Conservation (phyloP, 1,140 invertebrate species). For the Drosophila cardini region DNA sequence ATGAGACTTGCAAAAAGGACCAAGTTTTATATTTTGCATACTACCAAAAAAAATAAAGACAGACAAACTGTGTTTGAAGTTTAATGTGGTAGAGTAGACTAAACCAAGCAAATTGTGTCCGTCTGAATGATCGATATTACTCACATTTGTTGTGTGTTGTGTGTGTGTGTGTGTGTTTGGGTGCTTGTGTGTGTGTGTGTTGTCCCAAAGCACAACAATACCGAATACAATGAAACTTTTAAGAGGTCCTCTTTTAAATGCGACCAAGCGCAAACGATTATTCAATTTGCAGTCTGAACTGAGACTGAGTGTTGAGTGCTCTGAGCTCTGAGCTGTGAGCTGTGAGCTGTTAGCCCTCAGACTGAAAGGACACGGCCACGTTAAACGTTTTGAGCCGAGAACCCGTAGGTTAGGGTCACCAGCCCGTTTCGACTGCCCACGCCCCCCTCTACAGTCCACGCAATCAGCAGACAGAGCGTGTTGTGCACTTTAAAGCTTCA, state of each 20-base stretch:
- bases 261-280: constrained; percentile 79
- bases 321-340: background rate
- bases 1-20: constrained; percentile 34
- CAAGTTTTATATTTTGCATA: constrained; percentile 61
- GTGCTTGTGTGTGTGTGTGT: constrained; percentile 27
- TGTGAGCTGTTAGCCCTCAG: no score
- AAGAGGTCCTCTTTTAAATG: constrained; percentile 72
- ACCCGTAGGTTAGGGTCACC: constrained; percentile 30
- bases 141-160: background rate
- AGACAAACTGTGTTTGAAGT: constrained; percentile 47
- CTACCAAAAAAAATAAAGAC: constrained; percentile 38
- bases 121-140: constrained; percentile 3
- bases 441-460: no score
- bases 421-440: no score
- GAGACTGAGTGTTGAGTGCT: background rate
- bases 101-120: constrained; percentile 57
- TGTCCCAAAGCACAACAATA: constrained; percentile 18
- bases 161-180: background rate
- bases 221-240: constrained; percentile 62
- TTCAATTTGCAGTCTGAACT: constrained; percentile 69
- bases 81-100: constrained; percentile 45
- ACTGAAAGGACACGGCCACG: constrained; percentile 5
- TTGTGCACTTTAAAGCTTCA: constrained; percentile 66
- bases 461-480: constrained; percentile 5
- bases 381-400: constrained; percentile 23